phyloP scores from a whole-genome alignment of 2,888 invertebrate species.

The Leptura quadrifasciata region DNA sequence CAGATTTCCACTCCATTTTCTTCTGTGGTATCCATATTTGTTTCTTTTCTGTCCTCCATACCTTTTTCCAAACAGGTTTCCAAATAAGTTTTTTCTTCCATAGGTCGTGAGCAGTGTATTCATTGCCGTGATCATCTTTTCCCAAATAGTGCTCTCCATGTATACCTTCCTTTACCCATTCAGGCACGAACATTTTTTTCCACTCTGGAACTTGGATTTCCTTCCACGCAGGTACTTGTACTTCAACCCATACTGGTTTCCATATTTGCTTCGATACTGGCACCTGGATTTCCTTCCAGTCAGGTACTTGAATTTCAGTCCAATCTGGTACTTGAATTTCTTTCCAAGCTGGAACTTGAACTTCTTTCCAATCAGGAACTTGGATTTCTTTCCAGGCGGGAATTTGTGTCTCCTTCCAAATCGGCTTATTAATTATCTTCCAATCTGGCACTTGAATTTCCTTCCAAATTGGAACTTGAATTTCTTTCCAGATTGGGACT shows the following conservation, averaged over 20 bases:
- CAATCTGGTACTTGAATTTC: conserved; percentile 83
- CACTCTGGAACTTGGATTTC: conserved; percentile 77
- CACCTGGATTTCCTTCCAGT: conserved; percentile 80
- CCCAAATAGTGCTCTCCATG: conserved; percentile 88
- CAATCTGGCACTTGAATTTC: conserved; percentile 86
- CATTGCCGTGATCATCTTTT: conserved; percentile 88
- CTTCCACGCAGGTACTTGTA: conserved; percentile 79
- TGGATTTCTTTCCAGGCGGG: conserved; percentile 86
- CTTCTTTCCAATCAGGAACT: conserved; percentile 83
- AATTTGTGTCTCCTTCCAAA: conserved; percentile 88
- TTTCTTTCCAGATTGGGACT: conserved; percentile 80
- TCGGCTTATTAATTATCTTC: conserved; percentile 83
- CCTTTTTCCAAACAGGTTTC: conserved; percentile 88
- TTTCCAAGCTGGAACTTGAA: conserved; percentile 83
- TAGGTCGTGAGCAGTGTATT: conserved; percentile 87
- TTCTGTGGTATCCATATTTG: conserved; percentile 83
- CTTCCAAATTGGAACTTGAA: conserved; percentile 86
- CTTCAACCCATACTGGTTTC: conserved; percentile 81
- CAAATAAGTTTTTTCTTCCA: conserved; percentile 89
- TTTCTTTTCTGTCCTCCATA: conserved; percentile 84
- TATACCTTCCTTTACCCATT: conserved; percentile 86
- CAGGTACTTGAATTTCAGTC: conserved; percentile 81
- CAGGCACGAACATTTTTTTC: conserved; percentile 84
- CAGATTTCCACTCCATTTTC: conserved; percentile 79
- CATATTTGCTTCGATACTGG: conserved; percentile 81